Evolutionary conservation across 2,113 vertebrate species (phyloP), one percentile per base, ranked within the genome.

Genomic region (Procapra przewalskii): DNA sequence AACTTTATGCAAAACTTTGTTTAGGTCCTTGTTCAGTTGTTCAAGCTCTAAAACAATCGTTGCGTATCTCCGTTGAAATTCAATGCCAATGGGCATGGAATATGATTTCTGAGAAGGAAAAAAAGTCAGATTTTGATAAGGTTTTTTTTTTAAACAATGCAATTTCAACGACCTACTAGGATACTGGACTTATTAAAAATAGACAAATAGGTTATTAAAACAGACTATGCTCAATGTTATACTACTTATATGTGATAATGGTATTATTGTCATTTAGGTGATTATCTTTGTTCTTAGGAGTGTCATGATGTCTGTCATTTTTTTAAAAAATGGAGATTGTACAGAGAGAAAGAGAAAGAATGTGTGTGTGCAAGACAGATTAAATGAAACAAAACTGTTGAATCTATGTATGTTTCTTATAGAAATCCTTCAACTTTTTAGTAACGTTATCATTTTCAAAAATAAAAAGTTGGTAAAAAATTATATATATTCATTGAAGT

Each of bases 1-100:
- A 92, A 99, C 99, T 98, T 99, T 99, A 97, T 99, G 99, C 64
- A 99, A 98, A 91, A 99, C 99, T 98, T 99, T 99, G 98, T 99
- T 99, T 57, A 99, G 99, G 97, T 99, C 99, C 98, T 99, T 99
- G 97, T 99, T 99, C 54, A 99, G 99, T 90, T 99, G 99, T 88
- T 99, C 99, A 90, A 99, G 99, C 92, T 99, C 99, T 40, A 99
- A 98, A 88, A 99, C 99, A 15, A 99, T 99, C 84, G 99, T 99
- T 50, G 99, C 99, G 0, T 99, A 99, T 97, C 99, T 99, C 97
- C 99, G 99, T 98, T 99, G 99, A 98, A 99, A 99, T 93, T 99
- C 99, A 67, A 99, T 98, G 93, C 99, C 97, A 27, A 99, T 99
- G 1, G 99, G 99, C 99, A 99, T 98, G 50, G 99, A 99, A 97